Conservation (phyloP, 2,888 invertebrate species). For the Xanthorhoe designata region DNA sequence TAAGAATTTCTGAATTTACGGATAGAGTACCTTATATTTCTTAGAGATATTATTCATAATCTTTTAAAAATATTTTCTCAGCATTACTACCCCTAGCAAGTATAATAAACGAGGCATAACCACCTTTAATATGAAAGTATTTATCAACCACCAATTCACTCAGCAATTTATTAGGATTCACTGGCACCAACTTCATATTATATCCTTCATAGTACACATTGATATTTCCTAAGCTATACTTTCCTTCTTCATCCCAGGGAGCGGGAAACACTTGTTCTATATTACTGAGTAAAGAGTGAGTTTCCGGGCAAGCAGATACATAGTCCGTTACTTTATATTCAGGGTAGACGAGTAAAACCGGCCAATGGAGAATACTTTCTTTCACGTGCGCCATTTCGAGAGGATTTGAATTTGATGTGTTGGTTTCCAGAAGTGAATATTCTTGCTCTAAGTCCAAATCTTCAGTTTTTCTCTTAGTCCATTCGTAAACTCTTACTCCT, state of each 20-base stretch:
- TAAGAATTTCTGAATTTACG: too few species aligned
- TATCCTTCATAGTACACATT: constrained; percentile 91
- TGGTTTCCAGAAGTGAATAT: constrained; percentile 21
- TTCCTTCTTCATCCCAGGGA: constrained; percentile 89
- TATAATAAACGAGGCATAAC: constrained; percentile 88
- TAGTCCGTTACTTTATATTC: constrained; percentile 95
- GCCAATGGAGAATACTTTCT: constrained; percentile 91
- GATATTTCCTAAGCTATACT: constrained; percentile 86
- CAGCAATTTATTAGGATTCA: constrained; percentile 66
- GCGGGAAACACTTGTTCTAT: constrained; percentile 87
- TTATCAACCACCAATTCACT: constrained; percentile 53
- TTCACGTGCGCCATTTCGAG: constrained; percentile 88
- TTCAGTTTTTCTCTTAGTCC: constrained; percentile 52
- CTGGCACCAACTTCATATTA: constrained; percentile 85
- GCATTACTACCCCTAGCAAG: constrained; percentile 84
- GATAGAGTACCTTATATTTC: too few species aligned
- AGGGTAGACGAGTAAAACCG: constrained; percentile 95
- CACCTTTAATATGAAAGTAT: constrained; percentile 87
- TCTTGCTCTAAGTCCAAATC: constrained; percentile 46
- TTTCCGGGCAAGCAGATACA: constrained; percentile 92
- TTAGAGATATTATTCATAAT: constrained; percentile 75
- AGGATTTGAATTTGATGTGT: neutral
- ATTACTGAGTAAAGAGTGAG: constrained; percentile 82
- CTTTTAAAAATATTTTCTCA: constrained; percentile 85
- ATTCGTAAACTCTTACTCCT: constrained; percentile 84